A percentile compares a stretch with the other conserved stretches of the same genome.
Evolutionary conservation across 1,140 invertebrate genomes (phyloP).

Genomic region (Microplitis mediator): DNA sequence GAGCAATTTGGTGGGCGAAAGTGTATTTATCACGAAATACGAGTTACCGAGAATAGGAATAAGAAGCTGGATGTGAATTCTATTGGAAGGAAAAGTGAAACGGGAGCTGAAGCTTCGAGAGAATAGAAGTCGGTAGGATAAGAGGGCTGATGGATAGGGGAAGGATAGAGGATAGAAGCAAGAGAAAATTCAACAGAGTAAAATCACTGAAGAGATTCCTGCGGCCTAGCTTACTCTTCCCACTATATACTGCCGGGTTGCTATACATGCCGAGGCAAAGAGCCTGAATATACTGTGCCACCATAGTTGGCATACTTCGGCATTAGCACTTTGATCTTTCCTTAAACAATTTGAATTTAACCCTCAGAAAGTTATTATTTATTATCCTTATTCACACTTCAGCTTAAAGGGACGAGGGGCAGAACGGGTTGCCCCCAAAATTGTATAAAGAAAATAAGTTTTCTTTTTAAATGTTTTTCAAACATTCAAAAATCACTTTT

Average conservation of each 20-base stretch:
- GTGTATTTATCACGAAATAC: no score
- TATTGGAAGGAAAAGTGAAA: no score
- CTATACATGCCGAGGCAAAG: not conserved
- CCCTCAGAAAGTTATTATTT: not conserved
- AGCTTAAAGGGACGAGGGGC: no score
- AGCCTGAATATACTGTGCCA: not conserved
- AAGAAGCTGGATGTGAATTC: no score
- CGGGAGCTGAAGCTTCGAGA: no score
- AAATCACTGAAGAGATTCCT: slow-evolving; percentile 14
- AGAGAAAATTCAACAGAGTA: slow-evolving; percentile 4
- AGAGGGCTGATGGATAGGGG: not conserved
- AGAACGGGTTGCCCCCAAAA: no score
- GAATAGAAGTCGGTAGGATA: not conserved
- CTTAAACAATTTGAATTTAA: not conserved
- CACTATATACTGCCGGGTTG: not conserved
- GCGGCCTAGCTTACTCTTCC: not conserved
- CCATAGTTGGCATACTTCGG: slow-evolving; percentile 22
- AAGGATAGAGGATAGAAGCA: not conserved
- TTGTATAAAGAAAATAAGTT: no score
- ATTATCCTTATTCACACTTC: no score
- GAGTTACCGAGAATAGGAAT: no score
- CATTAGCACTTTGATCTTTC: not conserved
- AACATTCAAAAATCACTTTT: no score
- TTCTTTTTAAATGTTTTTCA: no score
- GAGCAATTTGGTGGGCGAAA: no score